Base-by-base conservation (phyloP, 2,888 invertebrate genomes). In the Erynnis tages region DNA sequence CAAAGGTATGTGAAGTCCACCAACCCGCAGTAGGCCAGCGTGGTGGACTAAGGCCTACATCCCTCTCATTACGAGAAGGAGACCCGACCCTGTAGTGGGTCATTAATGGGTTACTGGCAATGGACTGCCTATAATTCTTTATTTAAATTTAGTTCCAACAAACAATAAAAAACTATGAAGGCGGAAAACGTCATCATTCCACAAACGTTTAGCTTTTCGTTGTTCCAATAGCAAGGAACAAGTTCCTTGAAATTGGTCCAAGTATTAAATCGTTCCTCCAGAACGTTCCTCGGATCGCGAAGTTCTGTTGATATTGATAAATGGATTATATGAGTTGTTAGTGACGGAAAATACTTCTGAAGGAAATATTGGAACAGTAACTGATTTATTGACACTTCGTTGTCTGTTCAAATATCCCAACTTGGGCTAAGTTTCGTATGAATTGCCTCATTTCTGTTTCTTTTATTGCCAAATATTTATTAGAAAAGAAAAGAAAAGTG, bases 231-330 rank as follows among this genome's bases (percentile, higher is more conserved):
- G 48, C 32, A n/a, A n/a, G 40, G 14, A 11, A 34, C 16, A 43
- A 41, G 41, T 41, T 27, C 27, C 41, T 43, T 43, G 43, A 43
- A 50, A 50, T 17, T 34, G 34, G 41, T 40, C n/a, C n/a, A n/a
- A n/a, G n/a, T n/a, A n/a, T n/a, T n/a, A n/a, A n/a, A n/a, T n/a
- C n/a, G n/a, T 43, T 37, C 34, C 25, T 29, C 32, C 11, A 16
- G 25, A 11, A 16, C 8, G 23, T 14, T 34, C 19, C 34, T 19
- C 41, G 43, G 10, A 32, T 27, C 7, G 25, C 17, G 34, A 41
- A 50, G 27, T 50, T 50, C 41, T 50, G 43, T 43, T 50, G 49
- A 50, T 50, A 50, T 50, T 43, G 49, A 41, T 43, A 49, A 49
- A 49, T 49, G 41, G 41, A 50, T 50, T 50, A 43, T 35, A 35